phyloP scores from a whole-genome alignment of 1,140 invertebrate species.

The Acyrthosiphon pisum region DNA sequence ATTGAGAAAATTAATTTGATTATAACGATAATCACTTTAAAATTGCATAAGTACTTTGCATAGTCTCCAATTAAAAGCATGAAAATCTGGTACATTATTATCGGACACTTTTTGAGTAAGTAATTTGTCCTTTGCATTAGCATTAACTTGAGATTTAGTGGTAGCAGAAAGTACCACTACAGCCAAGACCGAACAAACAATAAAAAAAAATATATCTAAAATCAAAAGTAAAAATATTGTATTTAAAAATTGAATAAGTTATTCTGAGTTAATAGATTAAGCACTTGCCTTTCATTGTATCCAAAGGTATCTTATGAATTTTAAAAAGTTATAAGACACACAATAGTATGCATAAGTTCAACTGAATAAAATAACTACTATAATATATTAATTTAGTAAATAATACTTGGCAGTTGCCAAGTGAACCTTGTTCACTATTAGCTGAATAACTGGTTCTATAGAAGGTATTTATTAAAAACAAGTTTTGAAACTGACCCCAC shows the following conservation, averaged over 20 bases:
- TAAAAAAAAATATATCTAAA: conserved; percentile 32
- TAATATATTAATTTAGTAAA: neutral
- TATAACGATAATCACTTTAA: conserved; percentile 16
- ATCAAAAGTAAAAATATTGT: neutral
- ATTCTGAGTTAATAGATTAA: neutral
- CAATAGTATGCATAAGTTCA: neutral
- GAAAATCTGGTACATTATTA: conserved; percentile 61
- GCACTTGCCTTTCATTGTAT: conserved; percentile 46
- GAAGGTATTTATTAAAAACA: conserved; percentile 16
- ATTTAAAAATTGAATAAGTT: neutral
- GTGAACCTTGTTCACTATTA: conserved; percentile 16
- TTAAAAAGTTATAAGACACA: neutral
- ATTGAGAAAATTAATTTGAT: conserved; percentile 38
- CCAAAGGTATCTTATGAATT: neutral
- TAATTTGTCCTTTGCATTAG: neutral
- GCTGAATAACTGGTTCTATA: conserved; percentile 35
- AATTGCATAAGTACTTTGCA: conserved; percentile 64
- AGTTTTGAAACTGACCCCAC: conserved; percentile 46
- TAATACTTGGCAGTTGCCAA: neutral
- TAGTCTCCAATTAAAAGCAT: conserved; percentile 70
- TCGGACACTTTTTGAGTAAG: neutral
- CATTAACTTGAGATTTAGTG: neutral
- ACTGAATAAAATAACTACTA: neutral
- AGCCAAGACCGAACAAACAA: neutral
- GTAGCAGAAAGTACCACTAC: neutral